These are phyloP conservation scores for Leuctra nigra DNA, from an alignment of 2,888 invertebrate genomes.

Conservation along the genomic window DNA sequence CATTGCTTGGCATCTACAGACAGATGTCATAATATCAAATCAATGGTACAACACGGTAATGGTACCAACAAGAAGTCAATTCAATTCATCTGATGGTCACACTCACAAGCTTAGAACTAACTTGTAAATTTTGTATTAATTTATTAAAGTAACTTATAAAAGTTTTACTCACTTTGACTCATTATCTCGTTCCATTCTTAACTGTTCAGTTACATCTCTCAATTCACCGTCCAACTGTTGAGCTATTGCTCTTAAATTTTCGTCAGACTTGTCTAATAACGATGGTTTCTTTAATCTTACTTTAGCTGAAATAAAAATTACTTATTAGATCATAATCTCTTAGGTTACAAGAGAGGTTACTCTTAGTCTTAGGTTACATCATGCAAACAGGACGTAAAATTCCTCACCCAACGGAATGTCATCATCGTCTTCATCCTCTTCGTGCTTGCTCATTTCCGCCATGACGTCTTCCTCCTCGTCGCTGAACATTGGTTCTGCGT, in stretches of 20 bases:
- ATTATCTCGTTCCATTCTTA: slow-evolving; percentile 51
- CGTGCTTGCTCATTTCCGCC: not conserved
- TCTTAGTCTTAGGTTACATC: too few relatives aligned
- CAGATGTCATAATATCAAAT: too few relatives aligned
- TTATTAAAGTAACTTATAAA: too few relatives aligned
- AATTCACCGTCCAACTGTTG: slow-evolving; percentile 49
- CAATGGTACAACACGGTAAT: too few relatives aligned
- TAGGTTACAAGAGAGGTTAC: too few relatives aligned
- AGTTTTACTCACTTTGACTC: slow-evolving; percentile 41
- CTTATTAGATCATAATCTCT: not conserved
- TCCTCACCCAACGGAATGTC: slow-evolving; percentile 58
- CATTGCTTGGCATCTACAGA: slow-evolving; percentile 54
- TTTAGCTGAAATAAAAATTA: slow-evolving; percentile 47
- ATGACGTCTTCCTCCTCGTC: slow-evolving; percentile 69
- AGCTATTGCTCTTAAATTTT: slow-evolving; percentile 33
- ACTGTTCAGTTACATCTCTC: slow-evolving; percentile 47
- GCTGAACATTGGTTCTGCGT: slow-evolving; percentile 67
- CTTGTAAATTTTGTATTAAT: too few relatives aligned
- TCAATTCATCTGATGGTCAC: too few relatives aligned
- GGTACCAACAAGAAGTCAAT: too few relatives aligned
- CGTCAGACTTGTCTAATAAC: slow-evolving; percentile 35
- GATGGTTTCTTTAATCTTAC: slow-evolving; percentile 49
- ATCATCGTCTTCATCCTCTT: slow-evolving; percentile 61
- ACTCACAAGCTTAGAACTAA: too few relatives aligned
- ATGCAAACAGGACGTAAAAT: too few relatives aligned